Evolutionary conservation across 2,113 vertebrate species (phyloP), one percentile per base, ranked within the genome.

Genomic region (Nanorana parkeri): DNA sequence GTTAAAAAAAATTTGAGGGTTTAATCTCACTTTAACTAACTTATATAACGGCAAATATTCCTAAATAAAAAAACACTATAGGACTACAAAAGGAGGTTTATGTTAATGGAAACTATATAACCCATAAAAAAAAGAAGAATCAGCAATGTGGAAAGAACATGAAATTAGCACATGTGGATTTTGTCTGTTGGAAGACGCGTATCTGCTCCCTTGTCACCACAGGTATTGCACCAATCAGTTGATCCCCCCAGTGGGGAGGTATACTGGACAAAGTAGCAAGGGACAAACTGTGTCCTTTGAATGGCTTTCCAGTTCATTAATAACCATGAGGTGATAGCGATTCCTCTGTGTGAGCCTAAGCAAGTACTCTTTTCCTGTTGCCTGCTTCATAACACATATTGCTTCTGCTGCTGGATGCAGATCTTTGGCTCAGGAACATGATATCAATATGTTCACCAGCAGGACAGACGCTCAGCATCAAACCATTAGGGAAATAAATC

Each of bases 301-400:
- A 47, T 28, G 55, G 68, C 36, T 80, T 72, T 63, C 32, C 56
- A 80, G 66, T 71, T 80, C 78, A 72, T 80, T 72, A 80, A 71
- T 52, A 63, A 80, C 68, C 58, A 72, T 80, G 67, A 60, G 29
- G 56, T 52, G 66, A 72, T 72, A 36, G 63, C 78, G 51, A 72
- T 71, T 71, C 56, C 55, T 68, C 3, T 29, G 36, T 61, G 67
- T 32, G 29, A 79, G 36, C 41, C 28, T 51, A 28, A 47, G 20
- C 8, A 60, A 61, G 20, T 68, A 54, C 65, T 41, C 7, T 24
- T 58, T 36, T 68, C 65, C 65, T 58, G 23, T 20, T 28, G 52
- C 21, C 56, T 36, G 23, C 23, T 20, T n/a, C 67, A 21, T 26
- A 28, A 68, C 23, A 51, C 67, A 51, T 52, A 26, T 32, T 63